Evolutionary conservation across 2,113 vertebrate genomes (phyloP), one percentile per base, ranked within the genome.

Genomic region (Thunnus thynnus): DNA sequence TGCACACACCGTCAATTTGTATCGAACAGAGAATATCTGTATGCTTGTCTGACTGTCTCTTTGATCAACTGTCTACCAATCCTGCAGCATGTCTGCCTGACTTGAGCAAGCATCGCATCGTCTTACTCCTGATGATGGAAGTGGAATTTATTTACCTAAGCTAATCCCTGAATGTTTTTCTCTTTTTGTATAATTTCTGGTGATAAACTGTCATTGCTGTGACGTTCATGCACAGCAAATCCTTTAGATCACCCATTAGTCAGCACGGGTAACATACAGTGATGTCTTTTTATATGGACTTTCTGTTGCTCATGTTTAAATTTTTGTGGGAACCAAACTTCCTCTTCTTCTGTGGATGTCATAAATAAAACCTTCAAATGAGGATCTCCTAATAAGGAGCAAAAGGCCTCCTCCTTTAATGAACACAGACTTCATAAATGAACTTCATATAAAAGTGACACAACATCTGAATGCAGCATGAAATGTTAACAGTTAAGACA

Each of bases 1-100:
- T 88, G 79, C 63, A 72, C 72, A 84, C 76, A 84, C 72, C 84
- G 87, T 86, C 90, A 84, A 72, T 84, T 85, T 65, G 48, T 72
- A 83, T 78, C 82, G 80, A 92, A 50, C 11, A 8, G 61, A 25
- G 47, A 32, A 71, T 64, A 83, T 86, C 81, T 76, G 84, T 51
- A 76, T 78, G 75, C 69, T 68, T 81, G 66, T 84, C 78, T 85
- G 77, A 46, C 47, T 61, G 68, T 73, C 58, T 89, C 55, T 89
- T 69, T 84, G 85, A 88, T 89, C 80, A 84, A 57, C 72, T 70
- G 76, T 71, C 86, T 74, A 22, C 14, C 83, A 80, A 72, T 84
- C 77, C 55, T 36, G 57, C 52, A 58, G 74, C 73, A 27, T 36
- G 20, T 83, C 74, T 67, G 56, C 48, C 44, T 76, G 70, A 60